Evolutionary conservation across 2,113 vertebrate species (phyloP), one percentile per base, ranked within the genome.

Genomic region (Hippocampus guttulatus): DNA sequence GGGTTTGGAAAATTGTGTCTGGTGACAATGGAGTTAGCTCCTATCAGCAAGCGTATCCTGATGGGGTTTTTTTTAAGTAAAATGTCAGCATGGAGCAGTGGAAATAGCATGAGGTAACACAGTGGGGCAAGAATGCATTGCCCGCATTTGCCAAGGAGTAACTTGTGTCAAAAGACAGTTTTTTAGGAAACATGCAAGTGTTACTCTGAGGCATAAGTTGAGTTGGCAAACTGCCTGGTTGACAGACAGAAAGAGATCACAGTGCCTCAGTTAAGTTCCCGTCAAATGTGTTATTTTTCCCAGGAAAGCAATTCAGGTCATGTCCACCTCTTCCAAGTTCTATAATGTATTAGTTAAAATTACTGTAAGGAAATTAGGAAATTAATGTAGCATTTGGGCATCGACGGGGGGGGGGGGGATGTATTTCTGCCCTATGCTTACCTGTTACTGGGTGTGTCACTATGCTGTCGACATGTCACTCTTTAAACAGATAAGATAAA

Each of bases 371-470:
- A 75, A 77, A 51, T 43, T 38, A 71, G 57, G 57, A 75, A 77
- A 51, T 43, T 75, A 67, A 66, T 0, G 38, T 71, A 52, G 64
- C 72, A 61, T 67, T 25, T 55, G 64, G 81, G 75, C 41, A 14
- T 15, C 21, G 40, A 25, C 81, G 73, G 74, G 30, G 57, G 52
- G 30, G 43, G 3, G 23, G 30, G 30, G 5, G 33, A 54, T 72
- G 64, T 83, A 84, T 86, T 77, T 70, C 27, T 58, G 61, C 55
- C 61, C 73, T 72, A 76, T 74, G 75, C 60, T 71, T 74, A 63
- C 68, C 66, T 30, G 64, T 62, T 67, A 64, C 70, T 60, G 60
- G 84, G 81, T 67, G 73, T 79, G 78, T 76, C 69, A 23, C 15
- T 11, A 1, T 12, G 30, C 38, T 20, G 12, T 15, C 40, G 74